Evolutionary conservation across 1,140 invertebrate species (phyloP).

Genomic region (Gyrodactylus bullatarudis): DNA sequence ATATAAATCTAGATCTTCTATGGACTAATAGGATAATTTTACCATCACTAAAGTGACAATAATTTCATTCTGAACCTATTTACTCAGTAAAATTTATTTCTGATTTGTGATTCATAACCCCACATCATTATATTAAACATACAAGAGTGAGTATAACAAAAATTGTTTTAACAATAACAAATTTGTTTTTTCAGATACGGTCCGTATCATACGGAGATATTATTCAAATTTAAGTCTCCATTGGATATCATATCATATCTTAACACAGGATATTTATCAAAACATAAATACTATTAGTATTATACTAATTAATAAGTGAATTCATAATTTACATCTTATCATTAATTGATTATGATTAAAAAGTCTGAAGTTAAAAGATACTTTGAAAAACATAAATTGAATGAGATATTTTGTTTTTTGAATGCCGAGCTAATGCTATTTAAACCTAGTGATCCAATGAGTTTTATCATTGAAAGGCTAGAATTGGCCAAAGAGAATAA

Average conservation of each 20-base stretch:
- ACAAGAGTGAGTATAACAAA: too few relatives aligned
- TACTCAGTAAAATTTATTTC: too few relatives aligned
- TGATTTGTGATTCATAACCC: too few relatives aligned
- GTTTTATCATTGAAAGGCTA: not conserved
- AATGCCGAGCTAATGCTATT: not conserved
- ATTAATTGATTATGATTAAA: not conserved
- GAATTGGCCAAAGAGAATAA: not conserved
- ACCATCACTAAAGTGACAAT: too few relatives aligned
- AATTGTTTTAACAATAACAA: too few relatives aligned
- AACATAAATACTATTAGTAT: not conserved
- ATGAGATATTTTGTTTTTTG: not conserved
- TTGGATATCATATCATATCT: not conserved
- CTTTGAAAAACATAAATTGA: not conserved
- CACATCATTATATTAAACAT: too few relatives aligned
- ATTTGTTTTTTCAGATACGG: not conserved
- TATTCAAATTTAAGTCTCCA: not conserved
- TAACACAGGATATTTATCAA: not conserved
- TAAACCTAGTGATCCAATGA: not conserved
- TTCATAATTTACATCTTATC: too few relatives aligned
- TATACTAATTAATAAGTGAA: not conserved
- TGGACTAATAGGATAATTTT: too few relatives aligned
- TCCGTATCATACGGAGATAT: not conserved
- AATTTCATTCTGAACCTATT: too few relatives aligned
- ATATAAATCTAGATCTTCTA: too few relatives aligned
- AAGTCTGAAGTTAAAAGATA: not conserved